Evolutionary conservation across 1,140 invertebrate genomes (phyloP).

Genomic region (Bicyclus anynana): DNA sequence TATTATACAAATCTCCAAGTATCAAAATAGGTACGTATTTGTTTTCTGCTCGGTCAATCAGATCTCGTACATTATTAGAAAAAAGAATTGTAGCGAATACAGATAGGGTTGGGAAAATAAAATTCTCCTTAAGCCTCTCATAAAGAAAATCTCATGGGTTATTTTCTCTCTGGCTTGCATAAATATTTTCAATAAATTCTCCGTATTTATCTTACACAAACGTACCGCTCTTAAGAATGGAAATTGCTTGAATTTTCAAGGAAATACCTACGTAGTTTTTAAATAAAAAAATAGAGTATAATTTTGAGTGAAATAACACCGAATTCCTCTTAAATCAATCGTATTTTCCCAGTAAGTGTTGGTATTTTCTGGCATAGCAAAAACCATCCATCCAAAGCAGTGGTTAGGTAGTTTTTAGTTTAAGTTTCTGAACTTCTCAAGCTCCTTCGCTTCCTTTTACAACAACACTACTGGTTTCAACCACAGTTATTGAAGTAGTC

Average conservation of each 20-base stretch:
- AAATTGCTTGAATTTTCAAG: too few species aligned
- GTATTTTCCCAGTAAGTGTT: too few species aligned
- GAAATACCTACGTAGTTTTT: too few species aligned
- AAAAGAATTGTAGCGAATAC: constrained; percentile 1
- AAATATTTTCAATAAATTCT: constrained; percentile 54
- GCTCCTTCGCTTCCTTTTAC: not conserved
- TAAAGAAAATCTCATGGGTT: constrained; percentile 26
- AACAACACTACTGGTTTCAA: not conserved
- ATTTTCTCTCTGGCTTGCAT: constrained; percentile 37
- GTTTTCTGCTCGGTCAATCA: too few species aligned
- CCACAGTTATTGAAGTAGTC: not conserved
- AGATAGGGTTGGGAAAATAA: constrained; percentile 3
- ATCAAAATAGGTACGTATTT: not conserved
- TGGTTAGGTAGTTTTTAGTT: too few species aligned
- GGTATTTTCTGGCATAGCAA: too few species aligned
- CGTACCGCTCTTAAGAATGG: not conserved
- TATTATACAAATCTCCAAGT: too few species aligned
- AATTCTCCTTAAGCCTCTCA: not conserved
- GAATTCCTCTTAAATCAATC: too few species aligned
- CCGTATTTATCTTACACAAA: constrained; percentile 36
- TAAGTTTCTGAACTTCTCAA: not conserved
- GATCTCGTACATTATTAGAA: not conserved
- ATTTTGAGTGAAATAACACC: too few species aligned
- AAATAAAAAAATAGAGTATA: too few species aligned
- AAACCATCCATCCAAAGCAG: too few species aligned